Base-by-base conservation (phyloP, 2,797 vertebrate genomes). In the Sebastes minor region DNA sequence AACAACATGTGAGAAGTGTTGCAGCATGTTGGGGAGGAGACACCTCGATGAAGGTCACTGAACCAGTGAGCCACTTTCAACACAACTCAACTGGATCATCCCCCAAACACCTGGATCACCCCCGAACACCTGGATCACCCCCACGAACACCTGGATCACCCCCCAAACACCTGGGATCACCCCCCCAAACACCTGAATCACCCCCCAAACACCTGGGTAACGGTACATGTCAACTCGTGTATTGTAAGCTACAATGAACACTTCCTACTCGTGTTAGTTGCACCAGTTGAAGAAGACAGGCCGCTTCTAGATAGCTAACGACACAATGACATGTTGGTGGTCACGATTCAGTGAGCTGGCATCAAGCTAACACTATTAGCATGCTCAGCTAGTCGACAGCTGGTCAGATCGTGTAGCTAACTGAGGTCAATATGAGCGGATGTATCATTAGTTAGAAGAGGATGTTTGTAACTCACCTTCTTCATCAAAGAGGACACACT, bases 41-140 rank as follows among this genome's bases (percentile, higher is more conserved):
- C 72, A 71, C 30, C 60, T 42, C 59, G 83, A 2, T 93, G 91
- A 95, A 95, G 94, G 94, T 95, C 94, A 94, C 62, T 32, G 46
- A 56, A 28, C 12, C 16, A 55, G 49, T 8, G n/a, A 71, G 22
- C 8, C 2, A 10, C 22, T 11, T 1, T 18, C 1, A 46, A 11
- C 10, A 27, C n/a, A 35, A 35, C 33, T 35, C 33, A 35, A 35
- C 33, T 35, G 11, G 33, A 35, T 35, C 33, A 35, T 4, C 33
- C 12, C 35, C 35, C 35, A 13, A 13, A 38, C 33, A 35, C 33
- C 33, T 35, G 10, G 33, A 32, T 32, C 32, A 32, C 8, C 30
- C 32, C 32, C 32, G 8, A 9, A 32, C 32, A 32, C 32, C 8
- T 11, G 10, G 32, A 28, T 28, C 28, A 28, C 28, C 28, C 4